Evolutionary conservation across 2,888 invertebrate species (phyloP).

Genomic region (Xestia sexstrigata): DNA sequence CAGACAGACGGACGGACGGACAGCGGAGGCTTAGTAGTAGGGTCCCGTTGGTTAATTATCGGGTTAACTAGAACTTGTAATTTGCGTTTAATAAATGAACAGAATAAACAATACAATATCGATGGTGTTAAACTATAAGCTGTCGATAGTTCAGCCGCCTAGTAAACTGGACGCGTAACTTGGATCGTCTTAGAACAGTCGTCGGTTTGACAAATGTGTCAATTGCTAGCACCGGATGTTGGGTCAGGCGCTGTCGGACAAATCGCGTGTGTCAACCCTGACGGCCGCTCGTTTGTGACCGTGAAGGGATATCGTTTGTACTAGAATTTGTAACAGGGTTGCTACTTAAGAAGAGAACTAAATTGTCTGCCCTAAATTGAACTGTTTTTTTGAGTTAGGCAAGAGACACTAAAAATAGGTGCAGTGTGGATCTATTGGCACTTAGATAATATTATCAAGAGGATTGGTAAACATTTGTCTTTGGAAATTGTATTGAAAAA

Average conservation of each 20-base stretch:
- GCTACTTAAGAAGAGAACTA: conserved; percentile 1
- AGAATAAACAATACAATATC: background rate
- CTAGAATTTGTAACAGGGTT: conserved; percentile 55
- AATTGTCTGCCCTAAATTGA: background rate
- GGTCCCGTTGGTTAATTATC: no score
- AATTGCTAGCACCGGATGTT: conserved; percentile 81
- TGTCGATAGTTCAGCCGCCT: background rate
- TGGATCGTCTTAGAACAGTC: conserved; percentile 67
- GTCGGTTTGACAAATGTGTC: conserved; percentile 83
- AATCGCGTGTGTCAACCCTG: conserved; percentile 79
- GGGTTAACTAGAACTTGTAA: background rate
- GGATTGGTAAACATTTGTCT: background rate
- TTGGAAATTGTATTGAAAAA: background rate
- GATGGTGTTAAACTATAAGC: background rate
- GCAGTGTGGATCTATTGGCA: background rate
- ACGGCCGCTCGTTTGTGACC: conserved; percentile 71
- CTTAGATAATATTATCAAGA: background rate
- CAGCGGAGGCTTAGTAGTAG: no score
- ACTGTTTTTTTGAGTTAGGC: background rate
- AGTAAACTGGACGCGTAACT: conserved; percentile 39
- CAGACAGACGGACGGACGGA: no score
- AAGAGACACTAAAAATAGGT: background rate
- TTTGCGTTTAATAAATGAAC: background rate
- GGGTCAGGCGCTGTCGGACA: conserved; percentile 75
- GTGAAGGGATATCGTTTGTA: conserved; percentile 62